These are phyloP conservation scores for Eclectus roratus DNA, from an alignment of 2,113 vertebrate genomes.

Conservation along the genomic window DNA sequence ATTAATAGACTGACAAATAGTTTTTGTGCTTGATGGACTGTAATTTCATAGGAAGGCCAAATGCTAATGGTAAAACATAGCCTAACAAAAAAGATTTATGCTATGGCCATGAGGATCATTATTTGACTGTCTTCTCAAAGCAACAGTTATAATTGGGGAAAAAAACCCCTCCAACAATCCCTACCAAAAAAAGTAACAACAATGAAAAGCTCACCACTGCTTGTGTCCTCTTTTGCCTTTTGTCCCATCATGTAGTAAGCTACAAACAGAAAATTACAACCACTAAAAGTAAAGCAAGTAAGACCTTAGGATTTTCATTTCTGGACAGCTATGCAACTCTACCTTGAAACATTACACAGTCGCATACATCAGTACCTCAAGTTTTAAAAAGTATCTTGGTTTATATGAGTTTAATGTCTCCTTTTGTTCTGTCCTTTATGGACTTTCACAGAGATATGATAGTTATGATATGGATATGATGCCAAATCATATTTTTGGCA, in stretches of 20 bases:
- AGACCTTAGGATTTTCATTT: not conserved
- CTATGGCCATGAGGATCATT: not conserved
- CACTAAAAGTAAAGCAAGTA: not conserved
- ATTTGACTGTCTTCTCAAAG: conserved; percentile 36
- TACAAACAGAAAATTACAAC: not conserved
- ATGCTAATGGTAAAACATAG: conserved; percentile 3
- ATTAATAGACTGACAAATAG: conserved; percentile 56
- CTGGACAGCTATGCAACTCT: not conserved
- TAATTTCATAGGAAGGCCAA: conserved; percentile 60
- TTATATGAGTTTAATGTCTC: not conserved
- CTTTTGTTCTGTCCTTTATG: not conserved
- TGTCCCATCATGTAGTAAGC: not conserved
- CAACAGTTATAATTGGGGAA: not conserved
- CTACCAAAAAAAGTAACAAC: not conserved
- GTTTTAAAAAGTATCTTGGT: not conserved
- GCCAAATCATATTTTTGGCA: not conserved
- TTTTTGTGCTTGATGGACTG: conserved; percentile 55
- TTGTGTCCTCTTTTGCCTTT: not conserved
- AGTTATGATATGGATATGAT: not conserved
- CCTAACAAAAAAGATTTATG: conserved; percentile 41
- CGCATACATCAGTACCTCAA: not conserved
- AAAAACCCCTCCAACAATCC: not conserved
- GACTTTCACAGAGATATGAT: not conserved
- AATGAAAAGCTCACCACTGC: not conserved
- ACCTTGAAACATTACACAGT: not conserved